Evolutionary conservation across 2,888 invertebrate genomes (phyloP).

Genomic region (Rhimphoctona megacephalus): DNA sequence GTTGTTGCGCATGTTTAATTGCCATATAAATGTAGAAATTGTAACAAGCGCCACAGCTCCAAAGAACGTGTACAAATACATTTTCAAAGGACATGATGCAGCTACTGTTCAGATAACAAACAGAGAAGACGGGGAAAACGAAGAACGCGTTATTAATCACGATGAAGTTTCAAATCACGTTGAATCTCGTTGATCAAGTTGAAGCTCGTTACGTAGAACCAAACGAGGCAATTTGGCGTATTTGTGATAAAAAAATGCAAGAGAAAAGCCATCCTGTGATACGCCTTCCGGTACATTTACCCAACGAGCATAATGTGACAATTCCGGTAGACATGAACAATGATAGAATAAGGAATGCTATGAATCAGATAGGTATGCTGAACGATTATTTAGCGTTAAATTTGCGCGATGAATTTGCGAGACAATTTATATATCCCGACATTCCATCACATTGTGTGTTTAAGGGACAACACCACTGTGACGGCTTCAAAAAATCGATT

Average conservation of each 20-base stretch:
- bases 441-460: conserved; percentile 55
- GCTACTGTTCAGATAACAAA: conserved; percentile 58
- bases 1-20: conserved; percentile 62
- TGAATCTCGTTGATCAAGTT: too few relatives aligned
- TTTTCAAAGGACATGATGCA: conserved; percentile 71
- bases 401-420: conserved; percentile 35
- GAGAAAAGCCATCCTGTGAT: conserved; percentile 42
- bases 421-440: conserved; percentile 52
- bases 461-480: too few relatives aligned
- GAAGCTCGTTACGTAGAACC: conserved; percentile 61
- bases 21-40: conserved; percentile 68
- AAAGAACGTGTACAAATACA: conserved; percentile 52
- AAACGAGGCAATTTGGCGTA: conserved; percentile 69
- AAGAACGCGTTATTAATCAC: conserved; percentile 55
- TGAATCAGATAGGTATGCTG: conserved; percentile 42
- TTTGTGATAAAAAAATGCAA: conserved; percentile 64
- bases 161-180: conserved; percentile 70
- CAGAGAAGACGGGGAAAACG: conserved; percentile 7
- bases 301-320: conserved; percentile 52
- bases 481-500: too few relatives aligned
- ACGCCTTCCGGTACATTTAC: conserved; percentile 67
- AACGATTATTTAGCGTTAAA: conserved; percentile 53
- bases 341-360: conserved; percentile 48
- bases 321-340: conserved; percentile 45
- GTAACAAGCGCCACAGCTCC: conserved; percentile 71